phyloP scores from a whole-genome alignment of 2,113 vertebrate genomes.

The Entelurus aequoreus region DNA sequence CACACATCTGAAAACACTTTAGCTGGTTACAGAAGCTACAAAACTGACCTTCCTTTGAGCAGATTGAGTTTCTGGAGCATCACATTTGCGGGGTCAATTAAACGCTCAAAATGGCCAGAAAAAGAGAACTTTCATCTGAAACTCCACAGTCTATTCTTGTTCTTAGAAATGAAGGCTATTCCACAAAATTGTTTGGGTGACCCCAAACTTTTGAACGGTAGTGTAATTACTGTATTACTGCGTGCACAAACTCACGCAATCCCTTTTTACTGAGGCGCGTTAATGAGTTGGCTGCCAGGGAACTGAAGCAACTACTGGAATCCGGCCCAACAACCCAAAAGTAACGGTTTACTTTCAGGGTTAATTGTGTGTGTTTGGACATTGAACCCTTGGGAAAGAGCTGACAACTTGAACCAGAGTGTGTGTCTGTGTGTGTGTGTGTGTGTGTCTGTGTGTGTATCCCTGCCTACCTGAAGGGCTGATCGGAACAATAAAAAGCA shows the following conservation, averaged over 20 bases:
- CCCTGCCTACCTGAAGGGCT: constrained; percentile 26
- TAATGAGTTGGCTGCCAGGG: constrained; percentile 39
- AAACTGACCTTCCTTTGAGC: too few relatives aligned
- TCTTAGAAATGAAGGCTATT: too few relatives aligned
- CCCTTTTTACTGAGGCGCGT: constrained; percentile 33
- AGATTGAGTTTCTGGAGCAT: too few relatives aligned
- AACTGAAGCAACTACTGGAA: constrained; percentile 51
- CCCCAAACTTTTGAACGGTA: too few relatives aligned
- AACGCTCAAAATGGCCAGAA: too few relatives aligned
- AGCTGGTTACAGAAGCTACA: too few relatives aligned
- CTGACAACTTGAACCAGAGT: constrained; percentile 19
- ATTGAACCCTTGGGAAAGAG: constrained; percentile 32
- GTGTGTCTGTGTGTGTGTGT: constrained; percentile 20
- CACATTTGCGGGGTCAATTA: too few relatives aligned
- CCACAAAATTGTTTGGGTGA: too few relatives aligned
- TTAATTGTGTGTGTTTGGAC: constrained; percentile 48
- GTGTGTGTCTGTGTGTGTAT: constrained; percentile 7
- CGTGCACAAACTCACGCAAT: not conserved
- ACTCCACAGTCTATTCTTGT: too few relatives aligned
- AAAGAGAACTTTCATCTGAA: too few relatives aligned
- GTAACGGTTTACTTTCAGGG: constrained; percentile 47
- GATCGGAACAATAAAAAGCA: constrained; percentile 36
- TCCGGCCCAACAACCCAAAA: constrained; percentile 22
- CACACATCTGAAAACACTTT: too few relatives aligned
- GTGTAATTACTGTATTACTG: not conserved